A percentile compares a stretch with the other conserved stretches of the same genome.
These are phyloP conservation scores for Drosophila dives DNA, from an alignment of 2,888 invertebrate genomes.

Conservation along the genomic window DNA sequence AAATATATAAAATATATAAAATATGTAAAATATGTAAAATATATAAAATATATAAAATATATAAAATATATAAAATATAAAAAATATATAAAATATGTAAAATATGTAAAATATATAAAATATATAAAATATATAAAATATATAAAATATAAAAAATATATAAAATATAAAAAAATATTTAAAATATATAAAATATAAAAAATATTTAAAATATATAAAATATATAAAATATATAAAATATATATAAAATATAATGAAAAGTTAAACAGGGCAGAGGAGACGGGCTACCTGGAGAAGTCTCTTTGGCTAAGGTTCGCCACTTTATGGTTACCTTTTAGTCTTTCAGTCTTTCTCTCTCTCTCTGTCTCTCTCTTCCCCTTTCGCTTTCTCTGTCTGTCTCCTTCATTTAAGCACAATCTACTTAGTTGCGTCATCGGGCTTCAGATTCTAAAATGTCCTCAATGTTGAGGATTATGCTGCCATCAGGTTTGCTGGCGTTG, in stretches of 20 bases:
- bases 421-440: constrained; percentile 18
- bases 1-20: no score
- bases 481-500: constrained; percentile 70
- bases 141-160: no score
- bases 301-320: constrained; percentile 7
- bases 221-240: no score
- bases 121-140: no score
- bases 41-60: no score
- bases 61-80: no score
- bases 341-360: background rate
- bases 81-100: no score
- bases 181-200: no score
- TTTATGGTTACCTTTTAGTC: constrained; percentile 15
- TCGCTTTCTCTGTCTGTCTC: no score
- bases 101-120: no score
- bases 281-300: background rate
- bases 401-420: background rate
- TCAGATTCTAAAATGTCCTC: constrained; percentile 18
- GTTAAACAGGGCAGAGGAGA: background rate
- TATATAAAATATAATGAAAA: constrained; percentile 33
- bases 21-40: no score
- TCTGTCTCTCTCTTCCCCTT: background rate
- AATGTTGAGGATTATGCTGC: constrained; percentile 48
- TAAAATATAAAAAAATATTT: background rate
- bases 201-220: background rate